Base-by-base conservation (phyloP, 2,888 invertebrate species). In the Parascotia fuliginaria region DNA sequence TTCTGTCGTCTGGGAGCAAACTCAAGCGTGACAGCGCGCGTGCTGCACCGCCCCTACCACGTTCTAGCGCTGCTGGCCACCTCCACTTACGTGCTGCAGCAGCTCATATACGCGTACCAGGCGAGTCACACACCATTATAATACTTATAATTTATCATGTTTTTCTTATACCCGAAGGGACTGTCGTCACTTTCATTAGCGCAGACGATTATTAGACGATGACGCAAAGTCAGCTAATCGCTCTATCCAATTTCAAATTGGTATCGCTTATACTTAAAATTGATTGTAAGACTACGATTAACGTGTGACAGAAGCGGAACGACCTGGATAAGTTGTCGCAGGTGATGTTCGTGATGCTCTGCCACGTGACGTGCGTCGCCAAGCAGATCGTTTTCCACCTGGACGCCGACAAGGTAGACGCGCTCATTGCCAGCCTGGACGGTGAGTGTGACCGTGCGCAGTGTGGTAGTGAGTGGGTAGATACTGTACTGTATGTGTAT, bases 271-370 rank as follows among this genome's bases (percentile, higher is more conserved):
- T 19, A 2, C n/a, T 9, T 1, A 15, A 12, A 7, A 7, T 6
- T 24, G 3, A 9, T n/a, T 16, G 12, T 16, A 2, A n/a, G 9
- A 9, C 6, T 5, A 33, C 24, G 3, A 19, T 36, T 7, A 12
- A n/a, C n/a, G n/a, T n/a, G n/a, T n/a, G 13, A 1, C 68, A 85
- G 82, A 79, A 75, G 50, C 73, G 78, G n/a, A 48, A 46, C 34
- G 79, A 87, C 56, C 77, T 88, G 83, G 76, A 73, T 16, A 79
- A 79, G 62, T 56, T 89, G 40, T 77, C 87, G 1, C 77, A 80
- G 3, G 87, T 88, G 54, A 74, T 88, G 84, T 88, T 87, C 63
- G 68, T 89, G 55, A 63, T 87, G 65, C 70, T 89, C 40, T 88
- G 88, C 52, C 85, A 87, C 70, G 65, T 83, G 48, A 87, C 88